Base-by-base conservation (phyloP, 2,888 invertebrate species). In the Mesopsocus fuscifrons region DNA sequence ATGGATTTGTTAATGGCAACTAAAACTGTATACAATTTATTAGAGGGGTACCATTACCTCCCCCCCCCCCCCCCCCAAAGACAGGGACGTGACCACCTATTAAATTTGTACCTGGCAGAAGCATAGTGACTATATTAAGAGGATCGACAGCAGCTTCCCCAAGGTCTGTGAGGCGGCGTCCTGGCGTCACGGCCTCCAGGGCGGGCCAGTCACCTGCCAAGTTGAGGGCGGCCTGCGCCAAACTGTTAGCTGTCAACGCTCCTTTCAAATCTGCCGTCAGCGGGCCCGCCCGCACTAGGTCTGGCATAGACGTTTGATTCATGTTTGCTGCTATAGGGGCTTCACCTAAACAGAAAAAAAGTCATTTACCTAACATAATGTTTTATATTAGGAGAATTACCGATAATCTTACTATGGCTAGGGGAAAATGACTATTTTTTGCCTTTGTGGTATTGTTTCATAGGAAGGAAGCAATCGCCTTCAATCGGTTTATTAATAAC, bases 121-220 rank as follows among this genome's bases (percentile, higher is more conserved):
- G 61, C 56, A 85, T 63, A 38, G 77, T 68, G 54, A 91, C 69
- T 54, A 80, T 62, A 48, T 65, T 65, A 35, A 71, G 51, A 18
- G 64, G 69, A 17, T 76, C 73, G 26, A 69, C 59, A 40, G 68
- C 62, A 41, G 64, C 63, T 2, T 38, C 21, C 3, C 38, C 38
- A 11, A 15, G 20, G 11, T 38, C 38, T 16, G 38, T 20, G 3
- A 38, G n/a, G 3, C 6, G 38, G n/a, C n/a, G 20, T 13, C 20
- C 20, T 20, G 15, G n/a, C 20, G 18, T 20, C n/a, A 16, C 38
- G 13, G 21, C 4, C 20, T 38, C 18, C 15, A 38, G 13, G 13
- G 38, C 21, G 6, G 16, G 16, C 38, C 38, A 38, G 18, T 16
- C 13, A 38, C 3, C n/a, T 30, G 9, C n/a, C n/a, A n/a, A n/a